Evolutionary conservation across 2,113 vertebrate species (phyloP).

Genomic region (Piprites chloris): DNA sequence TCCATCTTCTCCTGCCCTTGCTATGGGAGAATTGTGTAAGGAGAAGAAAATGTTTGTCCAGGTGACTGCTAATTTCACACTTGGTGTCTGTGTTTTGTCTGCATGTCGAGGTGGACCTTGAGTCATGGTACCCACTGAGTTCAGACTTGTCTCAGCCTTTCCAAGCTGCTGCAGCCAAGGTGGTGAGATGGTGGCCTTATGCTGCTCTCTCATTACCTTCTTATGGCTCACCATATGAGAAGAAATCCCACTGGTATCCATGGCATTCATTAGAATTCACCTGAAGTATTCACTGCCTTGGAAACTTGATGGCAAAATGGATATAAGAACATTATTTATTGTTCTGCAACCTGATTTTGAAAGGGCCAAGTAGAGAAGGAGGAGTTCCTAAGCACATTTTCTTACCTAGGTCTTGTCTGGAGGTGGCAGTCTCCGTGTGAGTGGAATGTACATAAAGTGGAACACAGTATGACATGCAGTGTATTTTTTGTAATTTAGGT

Average conservation of each 20-base stretch:
- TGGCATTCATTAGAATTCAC: neutral
- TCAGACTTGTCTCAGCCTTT: neutral
- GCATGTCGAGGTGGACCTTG: neutral
- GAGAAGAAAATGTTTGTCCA: neutral
- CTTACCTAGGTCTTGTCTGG: neutral
- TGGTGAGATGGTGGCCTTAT: neutral
- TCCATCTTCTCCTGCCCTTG: neutral
- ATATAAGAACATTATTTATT: neutral
- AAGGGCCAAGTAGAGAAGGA: neutral
- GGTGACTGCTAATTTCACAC: neutral
- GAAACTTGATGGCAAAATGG: neutral
- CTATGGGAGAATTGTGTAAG: neutral
- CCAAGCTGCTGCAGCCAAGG: neutral
- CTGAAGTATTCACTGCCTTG: neutral
- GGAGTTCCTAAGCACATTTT: neutral
- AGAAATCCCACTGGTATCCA: neutral
- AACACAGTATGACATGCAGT: neutral
- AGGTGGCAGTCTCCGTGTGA: neutral
- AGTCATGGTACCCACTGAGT: neutral
- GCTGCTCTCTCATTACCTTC: neutral
- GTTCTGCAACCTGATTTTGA: neutral
- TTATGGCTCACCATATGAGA: neutral
- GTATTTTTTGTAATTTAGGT: neutral
- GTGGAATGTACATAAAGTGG: neutral
- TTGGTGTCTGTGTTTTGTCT: neutral